Conservation (phyloP, 1,140 invertebrate species). For the Drosophila lacertosa region DNA sequence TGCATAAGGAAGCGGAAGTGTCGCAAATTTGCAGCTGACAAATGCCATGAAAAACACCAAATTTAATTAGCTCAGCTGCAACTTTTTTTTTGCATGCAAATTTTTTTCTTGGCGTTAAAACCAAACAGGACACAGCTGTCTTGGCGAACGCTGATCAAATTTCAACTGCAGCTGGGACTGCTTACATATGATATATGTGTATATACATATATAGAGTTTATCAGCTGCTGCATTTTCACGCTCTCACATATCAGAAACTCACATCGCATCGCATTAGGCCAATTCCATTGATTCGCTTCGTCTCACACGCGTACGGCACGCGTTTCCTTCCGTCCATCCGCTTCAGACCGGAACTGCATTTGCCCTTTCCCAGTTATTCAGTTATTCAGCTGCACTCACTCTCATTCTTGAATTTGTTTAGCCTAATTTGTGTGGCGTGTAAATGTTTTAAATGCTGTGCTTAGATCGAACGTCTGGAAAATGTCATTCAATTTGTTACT, state of each 20-base stretch:
- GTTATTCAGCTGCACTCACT: constrained; percentile 19
- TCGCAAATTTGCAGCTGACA: constrained; percentile 36
- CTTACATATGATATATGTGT: neutral
- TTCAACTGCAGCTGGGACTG: constrained; percentile 35
- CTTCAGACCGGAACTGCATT: constrained; percentile 46
- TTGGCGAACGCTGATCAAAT: constrained; percentile 28
- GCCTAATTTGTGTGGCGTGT: constrained; percentile 43
- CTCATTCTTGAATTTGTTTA: constrained; percentile 37
- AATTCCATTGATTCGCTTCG: constrained; percentile 45
- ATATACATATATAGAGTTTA: constrained; percentile 6
- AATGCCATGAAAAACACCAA: constrained; percentile 11
- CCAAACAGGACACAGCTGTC: constrained; percentile 38
- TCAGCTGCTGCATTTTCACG: constrained; percentile 41
- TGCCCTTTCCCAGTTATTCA: constrained; percentile 26
- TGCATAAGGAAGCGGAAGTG: constrained; percentile 55
- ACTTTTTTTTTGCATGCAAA: constrained; percentile 53
- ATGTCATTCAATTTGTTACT: constrained; percentile 18
- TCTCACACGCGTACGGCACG: constrained; percentile 49
- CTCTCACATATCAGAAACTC: constrained; percentile 2
- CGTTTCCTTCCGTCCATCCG: constrained; percentile 56
- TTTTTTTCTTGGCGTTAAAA: too few relatives aligned
- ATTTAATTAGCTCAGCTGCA: constrained; percentile 40
- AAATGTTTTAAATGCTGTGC: constrained; percentile 43
- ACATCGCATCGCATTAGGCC: neutral
- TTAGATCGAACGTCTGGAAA: constrained; percentile 20